Evolutionary conservation across 1,140 invertebrate species (phyloP).

Genomic region (Augochlora pura): DNA sequence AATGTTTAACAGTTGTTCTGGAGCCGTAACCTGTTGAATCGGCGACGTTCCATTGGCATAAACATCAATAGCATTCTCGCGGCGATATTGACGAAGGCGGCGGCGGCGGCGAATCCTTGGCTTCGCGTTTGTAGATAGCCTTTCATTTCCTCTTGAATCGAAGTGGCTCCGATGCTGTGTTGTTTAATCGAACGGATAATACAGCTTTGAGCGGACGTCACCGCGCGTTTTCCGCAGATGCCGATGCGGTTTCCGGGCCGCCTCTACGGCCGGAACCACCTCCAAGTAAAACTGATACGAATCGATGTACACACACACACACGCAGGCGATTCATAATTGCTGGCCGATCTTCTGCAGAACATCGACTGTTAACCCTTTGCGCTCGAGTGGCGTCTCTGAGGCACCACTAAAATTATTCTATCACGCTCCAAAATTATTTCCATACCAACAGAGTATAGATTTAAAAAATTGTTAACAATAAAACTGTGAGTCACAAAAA

Average conservation of each 20-base stretch:
- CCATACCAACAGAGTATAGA: too few relatives aligned
- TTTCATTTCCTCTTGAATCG: background rate
- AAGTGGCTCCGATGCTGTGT: background rate
- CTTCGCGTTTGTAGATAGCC: background rate
- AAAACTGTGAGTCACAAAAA: too few relatives aligned
- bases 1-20: conserved; percentile 14
- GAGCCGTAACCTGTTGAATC: conserved; percentile 56
- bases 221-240: background rate
- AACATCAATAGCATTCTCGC: conserved; percentile 2
- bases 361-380: too few relatives aligned
- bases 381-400: too few relatives aligned
- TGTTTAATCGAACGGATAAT: conserved; percentile 37
- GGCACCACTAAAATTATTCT: too few relatives aligned
- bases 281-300: background rate
- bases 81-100: background rate
- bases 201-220: background rate
- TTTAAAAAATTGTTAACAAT: too few relatives aligned
- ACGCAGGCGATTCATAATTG: too few relatives aligned
- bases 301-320: background rate
- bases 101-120: background rate
- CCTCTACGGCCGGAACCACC: background rate
- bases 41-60: conserved; percentile 10
- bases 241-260: background rate
- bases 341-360: background rate
- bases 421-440: too few relatives aligned